These are phyloP conservation scores for Acanthaster planci DNA, from an alignment of 35 echinoderm and acorn worm species.

Conservation along the genomic window DNA sequence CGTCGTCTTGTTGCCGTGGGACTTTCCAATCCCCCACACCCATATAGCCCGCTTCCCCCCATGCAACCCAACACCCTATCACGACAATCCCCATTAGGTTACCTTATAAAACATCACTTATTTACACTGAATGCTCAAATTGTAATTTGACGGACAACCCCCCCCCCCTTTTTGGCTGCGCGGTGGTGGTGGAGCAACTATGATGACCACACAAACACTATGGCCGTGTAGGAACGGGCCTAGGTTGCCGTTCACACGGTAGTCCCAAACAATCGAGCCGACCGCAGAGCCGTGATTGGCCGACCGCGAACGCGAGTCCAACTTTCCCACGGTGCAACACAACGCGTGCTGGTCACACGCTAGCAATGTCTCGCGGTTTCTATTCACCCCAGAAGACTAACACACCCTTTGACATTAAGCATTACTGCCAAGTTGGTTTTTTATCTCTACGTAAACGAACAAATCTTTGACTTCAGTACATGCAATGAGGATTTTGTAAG, in stretches of 20 bases:
- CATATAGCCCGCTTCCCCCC: background rate
- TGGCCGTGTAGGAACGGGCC: background rate
- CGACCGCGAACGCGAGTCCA: background rate
- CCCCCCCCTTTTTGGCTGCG: background rate
- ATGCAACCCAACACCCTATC: constrained; percentile 2
- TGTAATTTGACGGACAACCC: constrained; percentile 16
- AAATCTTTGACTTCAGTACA: too few relatives aligned
- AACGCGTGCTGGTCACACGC: constrained; percentile 22
- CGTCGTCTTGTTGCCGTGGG: too few relatives aligned
- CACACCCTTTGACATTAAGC: too few relatives aligned
- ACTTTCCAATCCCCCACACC: background rate
- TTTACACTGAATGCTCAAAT: constrained; percentile 29
- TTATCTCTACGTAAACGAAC: too few relatives aligned
- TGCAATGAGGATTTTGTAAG: too few relatives aligned
- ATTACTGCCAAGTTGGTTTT: too few relatives aligned
- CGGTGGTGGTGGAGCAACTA: background rate
- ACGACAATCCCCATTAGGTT: background rate
- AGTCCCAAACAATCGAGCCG: background rate
- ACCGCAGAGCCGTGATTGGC: constrained; percentile 1
- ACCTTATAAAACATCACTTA: constrained; percentile 29
- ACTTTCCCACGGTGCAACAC: constrained; percentile 4
- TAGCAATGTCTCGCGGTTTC: background rate
- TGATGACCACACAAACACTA: constrained; percentile 5
- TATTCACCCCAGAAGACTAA: background rate
- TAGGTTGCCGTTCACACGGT: constrained; percentile 15